Base-by-base conservation (phyloP, 2,888 invertebrate genomes). In the Lycia hirtaria region DNA sequence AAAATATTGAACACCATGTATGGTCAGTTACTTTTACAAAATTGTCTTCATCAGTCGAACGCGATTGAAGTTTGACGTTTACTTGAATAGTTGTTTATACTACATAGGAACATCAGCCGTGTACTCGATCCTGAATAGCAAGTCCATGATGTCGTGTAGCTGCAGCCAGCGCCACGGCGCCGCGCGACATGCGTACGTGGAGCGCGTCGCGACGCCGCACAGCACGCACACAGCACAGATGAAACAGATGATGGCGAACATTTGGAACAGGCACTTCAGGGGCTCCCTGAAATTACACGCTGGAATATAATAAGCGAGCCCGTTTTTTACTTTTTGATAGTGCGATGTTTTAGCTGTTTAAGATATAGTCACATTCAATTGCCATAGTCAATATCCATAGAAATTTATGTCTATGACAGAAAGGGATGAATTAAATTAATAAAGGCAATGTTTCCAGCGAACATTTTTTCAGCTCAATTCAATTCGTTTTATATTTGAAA, bases 101-200 rank as follows among this genome's bases (percentile, higher is more conserved):
- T 76, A 92, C 90, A 91, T 89, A 1, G 91, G 91, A 58, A 91
- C 88, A 9, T 91, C 91, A 0, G 87, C 81, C 0, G 85, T 84
- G n/a, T 91, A 90, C 52, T 91, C 89, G 41, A 91, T 82, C 53
- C 87, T 67, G 4, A 92, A 73, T 41, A 91, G 69, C 17, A 90
- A 56, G 48, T 91, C 89, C 67, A 92, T 65, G 22, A 92, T 49
- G 33, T 92, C 92, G 19, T 85, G 84, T 0, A 83, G 81, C 32
- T 82, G 72, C 60, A 90, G 60, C 92, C 91, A 91, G 1, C 81
- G 60, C 88, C 88, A 90, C 0, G 88, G 87, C 40, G 86, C 19
- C 78, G 4, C 71, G 56, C 40, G 86, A 14, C 78, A 4, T 70
- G 56, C 41, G 64, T 6, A 43, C 68, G 49, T 67, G 47, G 3